Conservation (phyloP, 2,113 vertebrate species). For the Lanius ludovicianus region DNA sequence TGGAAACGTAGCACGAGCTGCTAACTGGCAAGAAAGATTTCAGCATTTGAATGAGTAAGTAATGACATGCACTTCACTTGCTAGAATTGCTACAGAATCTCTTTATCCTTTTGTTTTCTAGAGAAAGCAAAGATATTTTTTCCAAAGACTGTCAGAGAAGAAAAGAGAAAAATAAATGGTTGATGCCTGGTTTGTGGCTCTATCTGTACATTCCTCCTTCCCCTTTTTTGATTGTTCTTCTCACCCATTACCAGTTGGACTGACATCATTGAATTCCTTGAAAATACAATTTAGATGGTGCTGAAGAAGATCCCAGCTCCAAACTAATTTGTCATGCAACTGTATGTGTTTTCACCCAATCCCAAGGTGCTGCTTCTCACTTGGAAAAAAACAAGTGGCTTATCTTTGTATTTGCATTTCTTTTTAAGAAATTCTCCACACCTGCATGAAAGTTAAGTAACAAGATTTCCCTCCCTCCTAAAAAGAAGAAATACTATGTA, state of each 20-base stretch:
- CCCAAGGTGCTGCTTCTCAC: neutral
- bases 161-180: neutral
- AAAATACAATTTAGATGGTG: neutral
- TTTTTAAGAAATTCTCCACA: neutral
- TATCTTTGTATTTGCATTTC: neutral
- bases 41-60: constrained; percentile 97
- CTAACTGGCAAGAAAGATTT: constrained; percentile 95
- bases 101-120: neutral
- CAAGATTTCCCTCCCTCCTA: neutral
- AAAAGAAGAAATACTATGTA: neutral
- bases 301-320: neutral
- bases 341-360: neutral
- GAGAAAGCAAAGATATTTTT: neutral
- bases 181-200: neutral
- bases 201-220: neutral
- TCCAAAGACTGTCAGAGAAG: neutral
- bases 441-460: neutral
- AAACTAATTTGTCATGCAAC: neutral
- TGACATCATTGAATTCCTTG: neutral
- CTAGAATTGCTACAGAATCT: neutral
- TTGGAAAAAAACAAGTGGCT: neutral
- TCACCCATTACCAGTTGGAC: neutral
- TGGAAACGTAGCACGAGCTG: constrained; percentile 87
- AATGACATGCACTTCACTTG: neutral
- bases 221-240: neutral